Evolutionary conservation across 23 tunicate species (phyloP), one percentile per base, ranked within the genome.

Genomic region (Styela plicata): DNA sequence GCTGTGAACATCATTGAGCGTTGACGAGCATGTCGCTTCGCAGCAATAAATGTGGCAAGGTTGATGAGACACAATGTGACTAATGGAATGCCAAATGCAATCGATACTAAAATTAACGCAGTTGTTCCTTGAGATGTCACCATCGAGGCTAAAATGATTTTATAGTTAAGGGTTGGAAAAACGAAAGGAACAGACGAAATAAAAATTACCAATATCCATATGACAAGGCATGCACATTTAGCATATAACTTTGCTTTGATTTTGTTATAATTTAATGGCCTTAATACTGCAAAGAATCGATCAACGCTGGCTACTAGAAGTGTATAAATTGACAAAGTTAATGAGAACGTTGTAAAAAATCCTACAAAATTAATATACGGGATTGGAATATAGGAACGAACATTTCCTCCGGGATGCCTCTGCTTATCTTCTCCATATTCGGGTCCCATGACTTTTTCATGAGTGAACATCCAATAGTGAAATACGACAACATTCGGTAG

Each of bases 351-450:
- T 37, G 91, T 87, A 33, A 87, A 67, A 66, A 87, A 87, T 1
- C 91, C 91, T 16, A 83, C 79, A 67, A 74, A 73, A 63, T 90
- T 81, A 18, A 77, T 7, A 52, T 90, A 90, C n/a, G 28, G 24
- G 0, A 2, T 53, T 2, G 86, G 74, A 31, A 90, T 27, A 17
- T 28, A 21, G 2, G 77, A 26, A 28, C 77, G 36, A 21, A 32
- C 17, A 27, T 7, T 36, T 32, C 77, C 77, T 30, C 77, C 77
- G 5, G 77, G 36, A 21, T 28, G 35, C 17, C 77, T 71, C 3
- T 16, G 26, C 5, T 71, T 36, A 3, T 34, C 26, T 29, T 31
- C 36, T 27, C 24, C 35, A 3, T 33, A 27, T 5, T 18, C 29
- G 7, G 29, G 3, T 26, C 77, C 77, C 77, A 71, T 71, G 26